Conservation (phyloP, 2,113 vertebrate species). For the Odobenus rosmarus region DNA sequence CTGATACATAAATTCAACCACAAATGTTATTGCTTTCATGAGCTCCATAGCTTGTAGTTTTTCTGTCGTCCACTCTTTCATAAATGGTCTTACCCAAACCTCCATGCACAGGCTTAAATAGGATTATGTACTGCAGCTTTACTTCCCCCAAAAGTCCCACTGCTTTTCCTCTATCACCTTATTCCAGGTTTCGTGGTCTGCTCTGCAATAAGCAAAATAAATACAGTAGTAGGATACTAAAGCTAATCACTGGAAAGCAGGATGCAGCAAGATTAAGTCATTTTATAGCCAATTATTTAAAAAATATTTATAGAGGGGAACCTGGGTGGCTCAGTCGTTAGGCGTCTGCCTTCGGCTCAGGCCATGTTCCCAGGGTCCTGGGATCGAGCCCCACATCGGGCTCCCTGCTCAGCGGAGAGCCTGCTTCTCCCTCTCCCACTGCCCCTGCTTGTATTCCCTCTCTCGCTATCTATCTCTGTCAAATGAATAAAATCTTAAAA, state of each 20-base stretch:
- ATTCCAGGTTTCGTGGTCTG: neutral
- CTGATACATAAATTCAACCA: neutral
- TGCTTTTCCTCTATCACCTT: neutral
- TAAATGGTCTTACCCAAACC: neutral
- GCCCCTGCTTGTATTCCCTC: too few relatives aligned
- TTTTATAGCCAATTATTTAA: neutral
- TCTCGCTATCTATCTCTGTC: too few relatives aligned
- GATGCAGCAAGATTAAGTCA: neutral
- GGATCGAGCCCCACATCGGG: too few relatives aligned
- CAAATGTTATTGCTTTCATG: neutral
- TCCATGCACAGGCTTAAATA: neutral
- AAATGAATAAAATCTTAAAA: too few relatives aligned
- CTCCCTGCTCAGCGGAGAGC: too few relatives aligned
- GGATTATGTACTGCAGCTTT: neutral
- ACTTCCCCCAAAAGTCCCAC: neutral
- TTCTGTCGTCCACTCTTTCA: neutral
- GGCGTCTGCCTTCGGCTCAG: too few relatives aligned
- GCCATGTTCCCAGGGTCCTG: too few relatives aligned
- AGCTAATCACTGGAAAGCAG: neutral
- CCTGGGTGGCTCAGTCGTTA: too few relatives aligned
- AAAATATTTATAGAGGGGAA: too few relatives aligned
- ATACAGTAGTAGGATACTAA: neutral
- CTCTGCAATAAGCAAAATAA: neutral
- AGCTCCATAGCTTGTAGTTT: neutral
- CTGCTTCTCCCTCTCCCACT: too few relatives aligned